phyloP scores from a whole-genome alignment of 2,888 invertebrate species.

The Phymatocera aterrima region DNA sequence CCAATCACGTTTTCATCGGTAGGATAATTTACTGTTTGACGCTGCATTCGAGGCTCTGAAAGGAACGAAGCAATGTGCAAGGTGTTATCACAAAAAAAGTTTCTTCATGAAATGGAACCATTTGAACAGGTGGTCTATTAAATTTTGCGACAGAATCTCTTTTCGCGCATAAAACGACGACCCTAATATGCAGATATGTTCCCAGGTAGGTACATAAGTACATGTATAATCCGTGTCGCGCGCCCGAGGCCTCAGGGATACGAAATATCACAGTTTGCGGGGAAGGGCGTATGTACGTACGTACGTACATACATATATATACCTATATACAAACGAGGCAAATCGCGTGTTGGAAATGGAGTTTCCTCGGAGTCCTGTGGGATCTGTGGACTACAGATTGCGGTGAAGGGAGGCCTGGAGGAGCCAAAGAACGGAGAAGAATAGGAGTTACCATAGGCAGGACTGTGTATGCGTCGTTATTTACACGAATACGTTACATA shows the following conservation, averaged over 20 bases:
- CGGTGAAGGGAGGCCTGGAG: not conserved
- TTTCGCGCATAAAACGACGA: not conserved
- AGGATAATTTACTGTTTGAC: no score
- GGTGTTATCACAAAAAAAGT: not conserved
- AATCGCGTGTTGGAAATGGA: slow-evolving; percentile 8
- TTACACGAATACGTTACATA: not conserved
- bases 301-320: no score
- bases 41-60: not conserved
- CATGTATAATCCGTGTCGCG: not conserved
- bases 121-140: slow-evolving; percentile 15
- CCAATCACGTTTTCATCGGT: no score
- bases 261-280: slow-evolving; percentile 7
- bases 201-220: not conserved
- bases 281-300: not conserved
- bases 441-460: no score
- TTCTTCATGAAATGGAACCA: not conserved
- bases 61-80: not conserved
- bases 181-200: slow-evolving; percentile 1
- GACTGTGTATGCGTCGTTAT: not conserved
- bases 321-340: not conserved
- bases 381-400: not conserved
- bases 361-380: slow-evolving; percentile 4
- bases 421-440: slow-evolving; percentile 8
- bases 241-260: not conserved
- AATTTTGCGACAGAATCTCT: not conserved